Evolutionary conservation across 2,797 vertebrate genomes (phyloP).

Genomic region (Megalops cyprinoides): DNA sequence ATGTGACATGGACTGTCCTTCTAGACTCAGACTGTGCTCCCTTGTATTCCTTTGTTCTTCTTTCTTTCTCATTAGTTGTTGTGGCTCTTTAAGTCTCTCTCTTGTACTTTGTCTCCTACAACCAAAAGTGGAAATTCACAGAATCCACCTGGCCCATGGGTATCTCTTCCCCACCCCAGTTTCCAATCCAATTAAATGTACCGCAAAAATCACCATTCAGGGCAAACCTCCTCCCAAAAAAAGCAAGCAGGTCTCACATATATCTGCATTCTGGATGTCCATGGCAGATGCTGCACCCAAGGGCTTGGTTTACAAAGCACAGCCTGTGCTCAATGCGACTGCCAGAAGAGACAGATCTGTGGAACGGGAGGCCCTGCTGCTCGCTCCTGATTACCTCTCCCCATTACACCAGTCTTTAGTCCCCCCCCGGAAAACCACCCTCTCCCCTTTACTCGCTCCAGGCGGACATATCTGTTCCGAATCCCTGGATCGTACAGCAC

Average conservation of each 20-base stretch:
- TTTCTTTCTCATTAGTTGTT: too few relatives aligned
- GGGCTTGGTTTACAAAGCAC: constrained; percentile 39
- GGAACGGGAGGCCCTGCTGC: constrained; percentile 50
- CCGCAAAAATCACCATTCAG: neutral
- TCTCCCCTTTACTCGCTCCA: neutral
- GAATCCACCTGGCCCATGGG: neutral
- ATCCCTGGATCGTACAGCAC: neutral
- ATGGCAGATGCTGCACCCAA: constrained; percentile 61
- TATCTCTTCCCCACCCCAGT: neutral
- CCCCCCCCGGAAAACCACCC: constrained; percentile 18
- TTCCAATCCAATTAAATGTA: neutral
- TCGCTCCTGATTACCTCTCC: constrained; percentile 57
- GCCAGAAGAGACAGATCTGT: constrained; percentile 52
- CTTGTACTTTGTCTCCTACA: too few relatives aligned
- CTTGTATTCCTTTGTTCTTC: too few relatives aligned
- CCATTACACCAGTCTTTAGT: constrained; percentile 49
- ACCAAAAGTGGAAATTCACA: too few relatives aligned
- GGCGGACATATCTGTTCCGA: neutral
- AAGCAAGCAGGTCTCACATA: neutral
- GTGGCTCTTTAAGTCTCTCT: too few relatives aligned
- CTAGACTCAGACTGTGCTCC: neutral
- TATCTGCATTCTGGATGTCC: constrained; percentile 45
- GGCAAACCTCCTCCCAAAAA: neutral
- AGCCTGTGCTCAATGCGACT: neutral
- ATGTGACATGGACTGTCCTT: neutral